A percentile compares a stretch with the other conserved stretches of the same genome.
Conservation (phyloP, 2,888 invertebrate genomes). For the Coronaproctus castanopsis region DNA sequence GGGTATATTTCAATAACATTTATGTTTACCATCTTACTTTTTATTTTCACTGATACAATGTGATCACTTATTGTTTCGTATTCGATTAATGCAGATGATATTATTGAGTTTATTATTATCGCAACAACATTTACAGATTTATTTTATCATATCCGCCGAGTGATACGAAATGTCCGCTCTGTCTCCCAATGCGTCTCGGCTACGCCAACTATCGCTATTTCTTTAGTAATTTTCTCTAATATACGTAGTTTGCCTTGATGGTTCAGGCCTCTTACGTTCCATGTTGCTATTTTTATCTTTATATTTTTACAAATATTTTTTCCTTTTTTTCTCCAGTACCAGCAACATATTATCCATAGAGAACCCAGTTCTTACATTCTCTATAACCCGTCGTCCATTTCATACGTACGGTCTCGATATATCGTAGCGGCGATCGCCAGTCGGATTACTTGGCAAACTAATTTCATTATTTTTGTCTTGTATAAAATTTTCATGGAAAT, state of each 20-base stretch:
- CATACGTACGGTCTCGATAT: not conserved
- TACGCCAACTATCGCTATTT: not conserved
- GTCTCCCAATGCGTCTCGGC: not conserved
- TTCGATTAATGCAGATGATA: not conserved
- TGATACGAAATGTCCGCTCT: not conserved
- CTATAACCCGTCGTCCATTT: not conserved
- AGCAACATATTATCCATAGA: not conserved
- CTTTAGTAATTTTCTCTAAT: not conserved
- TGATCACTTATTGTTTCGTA: not conserved
- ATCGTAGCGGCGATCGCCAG: not conserved
- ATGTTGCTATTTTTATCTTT: not conserved
- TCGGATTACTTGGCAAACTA: not conserved
- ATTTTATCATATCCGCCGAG: no score
- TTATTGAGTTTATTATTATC: not conserved
- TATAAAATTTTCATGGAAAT: not conserved
- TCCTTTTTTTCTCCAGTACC: not conserved
- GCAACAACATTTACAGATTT: not conserved
- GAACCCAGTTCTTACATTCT: not conserved
- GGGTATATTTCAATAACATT: not conserved
- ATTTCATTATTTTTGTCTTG: not conserved
- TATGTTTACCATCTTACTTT: not conserved
- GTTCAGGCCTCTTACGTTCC: not conserved
- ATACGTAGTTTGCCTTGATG: not conserved
- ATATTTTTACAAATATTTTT: not conserved
- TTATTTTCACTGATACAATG: not conserved